A percentile compares a stretch with the other conserved stretches of the same genome.
phyloP scores from a whole-genome alignment of 1,140 invertebrate species.

The Trichonephila clavipes region DNA sequence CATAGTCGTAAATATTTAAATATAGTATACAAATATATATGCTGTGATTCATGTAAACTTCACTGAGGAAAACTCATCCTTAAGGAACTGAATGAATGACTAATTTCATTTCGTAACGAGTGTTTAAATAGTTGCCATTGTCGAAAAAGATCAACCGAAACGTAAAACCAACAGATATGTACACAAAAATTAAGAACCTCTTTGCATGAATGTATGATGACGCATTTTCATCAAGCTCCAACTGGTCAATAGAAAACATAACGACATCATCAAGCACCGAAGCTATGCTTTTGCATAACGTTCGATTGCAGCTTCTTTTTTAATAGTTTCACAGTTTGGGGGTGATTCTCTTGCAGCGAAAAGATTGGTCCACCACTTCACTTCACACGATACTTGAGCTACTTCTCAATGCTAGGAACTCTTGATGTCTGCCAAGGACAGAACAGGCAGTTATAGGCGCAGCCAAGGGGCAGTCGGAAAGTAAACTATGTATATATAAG shows the following conservation, averaged over 20 bases:
- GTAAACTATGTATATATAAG: conserved; percentile 40
- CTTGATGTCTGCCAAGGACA: conserved; percentile 72
- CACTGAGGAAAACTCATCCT: conserved; percentile 41
- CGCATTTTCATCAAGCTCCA: conserved; percentile 51
- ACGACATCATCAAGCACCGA: conserved; percentile 47
- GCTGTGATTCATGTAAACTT: conserved; percentile 46
- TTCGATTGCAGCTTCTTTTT: conserved; percentile 51
- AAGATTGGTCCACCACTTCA: conserved; percentile 70
- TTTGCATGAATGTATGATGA: conserved; percentile 43
- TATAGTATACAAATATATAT: conserved; percentile 63
- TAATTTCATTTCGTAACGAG: conserved; percentile 63
- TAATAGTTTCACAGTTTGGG: neutral
- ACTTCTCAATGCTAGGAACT: conserved; percentile 75
- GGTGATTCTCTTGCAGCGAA: conserved; percentile 47
- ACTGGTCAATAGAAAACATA: conserved; percentile 67
- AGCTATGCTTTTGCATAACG: conserved; percentile 29
- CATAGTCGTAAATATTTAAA: conserved; percentile 64
- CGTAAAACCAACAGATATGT: conserved; percentile 66
- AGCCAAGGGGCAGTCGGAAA: conserved; percentile 58
- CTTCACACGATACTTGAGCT: conserved; percentile 65
- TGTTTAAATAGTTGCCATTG: conserved; percentile 51
- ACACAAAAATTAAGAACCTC: conserved; percentile 50
- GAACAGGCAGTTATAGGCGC: conserved; percentile 70
- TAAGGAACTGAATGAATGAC: conserved; percentile 58
- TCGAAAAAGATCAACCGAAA: conserved; percentile 46